Evolutionary conservation across 2,888 invertebrate genomes (phyloP), one percentile per base, ranked within the genome.

Genomic region (Rhodophaea formosa): DNA sequence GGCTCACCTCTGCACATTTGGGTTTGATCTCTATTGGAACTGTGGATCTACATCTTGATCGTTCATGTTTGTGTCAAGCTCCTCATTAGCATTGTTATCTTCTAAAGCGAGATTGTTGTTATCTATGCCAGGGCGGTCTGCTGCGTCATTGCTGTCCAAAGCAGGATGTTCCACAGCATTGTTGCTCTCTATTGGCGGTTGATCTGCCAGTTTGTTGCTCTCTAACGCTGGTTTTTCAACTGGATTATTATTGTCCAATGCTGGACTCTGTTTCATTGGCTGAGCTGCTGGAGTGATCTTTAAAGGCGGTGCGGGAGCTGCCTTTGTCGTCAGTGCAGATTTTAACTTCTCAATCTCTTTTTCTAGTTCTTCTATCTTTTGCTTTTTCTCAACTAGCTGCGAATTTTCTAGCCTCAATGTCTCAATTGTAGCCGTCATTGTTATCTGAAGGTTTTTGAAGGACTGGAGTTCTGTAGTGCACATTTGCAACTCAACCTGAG

Each of bases 391-490:
- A 6, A 73, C 66, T 56, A 92, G 65, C 61, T 91, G 86, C 7
- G 87, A 86, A 69, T 89, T 91, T 59, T 92, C 90, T 56, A 91
- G 72, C 56, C 91, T 78, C 57, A 92, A 71, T 5, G 90, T 86
- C 58, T 91, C 89, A 61, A 92, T 74, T 45, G 86, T 86, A 8
- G 87, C 88, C 44, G 84, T 78, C 62, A 87, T 88, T 70, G 87
- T 91, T 1, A 86, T 74, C 74, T 91, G 90, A n/a, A 92, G 73
- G 64, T 88, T 90, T 64, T 91, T 88, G 49, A 90, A 69, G 8
- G 91, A 91, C 53, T 88, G 85, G 52, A 92, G 66, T 62, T 91
- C 92, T 29, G 90, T 86, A 63, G 84, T 88, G 67, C 91, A 92
- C 43, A 88, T 64, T 58, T 88, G 85, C 1, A 86, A 79, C 56